Evolutionary conservation across 92 coral and sea anemone genomes (phyloP).

Genomic region (Siderastrea siderea): DNA sequence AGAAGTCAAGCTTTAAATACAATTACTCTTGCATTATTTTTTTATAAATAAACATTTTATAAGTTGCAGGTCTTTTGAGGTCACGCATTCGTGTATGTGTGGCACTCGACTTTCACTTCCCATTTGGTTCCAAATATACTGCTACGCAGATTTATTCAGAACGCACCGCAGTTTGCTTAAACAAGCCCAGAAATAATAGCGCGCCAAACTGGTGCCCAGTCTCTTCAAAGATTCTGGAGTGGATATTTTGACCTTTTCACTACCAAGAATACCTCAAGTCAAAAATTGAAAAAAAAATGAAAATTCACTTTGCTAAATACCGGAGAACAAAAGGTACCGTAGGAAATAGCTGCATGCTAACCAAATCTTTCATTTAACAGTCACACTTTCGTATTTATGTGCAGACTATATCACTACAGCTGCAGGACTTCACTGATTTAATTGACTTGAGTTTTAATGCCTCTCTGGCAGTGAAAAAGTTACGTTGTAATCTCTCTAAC

Average conservation of each 20-base stretch:
- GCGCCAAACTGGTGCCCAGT: not conserved
- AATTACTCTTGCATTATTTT: not conserved
- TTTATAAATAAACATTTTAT: not conserved
- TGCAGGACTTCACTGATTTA: too few relatives aligned
- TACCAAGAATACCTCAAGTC: not conserved
- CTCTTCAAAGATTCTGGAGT: not conserved
- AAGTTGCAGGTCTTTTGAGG: not conserved
- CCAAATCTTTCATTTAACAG: too few relatives aligned
- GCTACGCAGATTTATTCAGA: not conserved
- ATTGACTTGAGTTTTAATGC: too few relatives aligned
- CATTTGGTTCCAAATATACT: not conserved
- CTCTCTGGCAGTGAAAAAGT: too few relatives aligned
- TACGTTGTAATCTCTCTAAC: too few relatives aligned
- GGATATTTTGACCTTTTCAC: not conserved
- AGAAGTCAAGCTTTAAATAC: not conserved
- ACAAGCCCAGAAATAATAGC: not conserved
- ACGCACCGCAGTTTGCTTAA: too few relatives aligned
- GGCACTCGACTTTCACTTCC: not conserved
- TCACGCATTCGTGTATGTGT: not conserved
- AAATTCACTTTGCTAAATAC: not conserved
- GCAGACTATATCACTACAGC: too few relatives aligned
- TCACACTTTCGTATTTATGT: too few relatives aligned
- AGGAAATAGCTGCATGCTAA: not conserved
- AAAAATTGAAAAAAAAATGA: too few relatives aligned
- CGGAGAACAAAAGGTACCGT: too few relatives aligned